Conservation (phyloP, 2,113 vertebrate species). For the Hirundichthys speculiger region DNA sequence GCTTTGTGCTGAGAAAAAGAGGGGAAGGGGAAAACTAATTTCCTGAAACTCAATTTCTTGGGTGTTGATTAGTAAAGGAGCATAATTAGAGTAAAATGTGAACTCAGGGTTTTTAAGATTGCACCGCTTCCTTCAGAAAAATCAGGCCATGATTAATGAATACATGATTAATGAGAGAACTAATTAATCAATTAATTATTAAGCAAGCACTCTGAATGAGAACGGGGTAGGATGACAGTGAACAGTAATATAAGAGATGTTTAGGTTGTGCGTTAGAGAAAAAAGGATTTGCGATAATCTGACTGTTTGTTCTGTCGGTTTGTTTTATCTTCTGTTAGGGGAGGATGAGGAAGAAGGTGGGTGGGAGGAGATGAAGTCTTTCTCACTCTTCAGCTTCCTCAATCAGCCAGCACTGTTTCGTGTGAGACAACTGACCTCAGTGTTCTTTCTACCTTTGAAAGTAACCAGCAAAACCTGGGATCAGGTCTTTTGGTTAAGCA, state of each 20-base stretch:
- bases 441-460: constrained; percentile 34
- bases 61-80: constrained; percentile 82
- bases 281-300: constrained; percentile 56
- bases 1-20: constrained; percentile 71
- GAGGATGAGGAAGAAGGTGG: constrained; percentile 31
- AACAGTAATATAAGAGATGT: constrained; percentile 67
- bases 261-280: constrained; percentile 47
- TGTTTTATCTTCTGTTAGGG: constrained; percentile 57
- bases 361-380: constrained; percentile 41
- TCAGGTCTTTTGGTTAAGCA: constrained; percentile 23
- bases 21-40: constrained; percentile 74
- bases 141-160: constrained; percentile 84
- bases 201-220: constrained; percentile 79
- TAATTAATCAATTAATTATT: constrained; percentile 88
- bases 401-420: constrained; percentile 32
- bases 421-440: no score
- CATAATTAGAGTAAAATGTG: constrained; percentile 84
- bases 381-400: constrained; percentile 32
- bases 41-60: constrained; percentile 82
- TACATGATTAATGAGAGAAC: constrained; percentile 85
- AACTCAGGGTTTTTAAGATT: constrained; percentile 81
- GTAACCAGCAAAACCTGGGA: neutral
- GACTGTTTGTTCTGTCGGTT: constrained; percentile 68
- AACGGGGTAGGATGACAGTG: constrained; percentile 61
- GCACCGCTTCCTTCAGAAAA: constrained; percentile 81